Percentiles rank a stretch among this genome's conserved stretches.
Conservation (phyloP, 2,797 vertebrate genomes). For the Neosilurus mollespiculum region DNA sequence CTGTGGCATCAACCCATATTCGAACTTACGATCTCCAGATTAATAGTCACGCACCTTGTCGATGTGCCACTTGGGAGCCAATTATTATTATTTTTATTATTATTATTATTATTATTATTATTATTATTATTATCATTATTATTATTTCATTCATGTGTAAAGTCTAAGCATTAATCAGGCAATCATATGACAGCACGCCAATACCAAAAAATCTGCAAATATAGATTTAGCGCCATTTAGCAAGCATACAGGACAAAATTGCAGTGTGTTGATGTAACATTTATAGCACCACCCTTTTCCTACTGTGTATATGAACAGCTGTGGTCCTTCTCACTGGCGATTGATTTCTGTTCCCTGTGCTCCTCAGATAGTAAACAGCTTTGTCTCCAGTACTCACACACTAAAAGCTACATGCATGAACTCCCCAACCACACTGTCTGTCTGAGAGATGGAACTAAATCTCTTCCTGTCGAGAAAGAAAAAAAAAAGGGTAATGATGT, state of each 20-base stretch:
- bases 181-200: background rate
- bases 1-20: too few species aligned
- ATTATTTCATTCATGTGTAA: background rate
- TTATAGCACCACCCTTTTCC: conserved; percentile 33
- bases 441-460: conserved; percentile 43
- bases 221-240: background rate
- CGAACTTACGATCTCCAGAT: too few species aligned
- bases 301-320: conserved; percentile 18
- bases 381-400: conserved; percentile 34
- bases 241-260: background rate
- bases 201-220: background rate
- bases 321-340: conserved; percentile 10
- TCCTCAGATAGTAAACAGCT: conserved; percentile 21
- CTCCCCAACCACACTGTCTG: conserved; percentile 34
- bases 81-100: too few species aligned
- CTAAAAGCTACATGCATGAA: conserved; percentile 42
- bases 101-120: too few species aligned
- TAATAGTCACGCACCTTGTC: too few species aligned
- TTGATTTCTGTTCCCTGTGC: conserved; percentile 35
- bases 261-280: conserved; percentile 31
- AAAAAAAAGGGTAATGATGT: conserved; percentile 49
- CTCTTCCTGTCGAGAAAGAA: conserved; percentile 34
- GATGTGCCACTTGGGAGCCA: too few species aligned
- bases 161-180: background rate
- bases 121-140: too few species aligned